Evolutionary conservation across 2,888 invertebrate species (phyloP), one percentile per base, ranked within the genome.

Genomic region (Cataglyphis livida): DNA sequence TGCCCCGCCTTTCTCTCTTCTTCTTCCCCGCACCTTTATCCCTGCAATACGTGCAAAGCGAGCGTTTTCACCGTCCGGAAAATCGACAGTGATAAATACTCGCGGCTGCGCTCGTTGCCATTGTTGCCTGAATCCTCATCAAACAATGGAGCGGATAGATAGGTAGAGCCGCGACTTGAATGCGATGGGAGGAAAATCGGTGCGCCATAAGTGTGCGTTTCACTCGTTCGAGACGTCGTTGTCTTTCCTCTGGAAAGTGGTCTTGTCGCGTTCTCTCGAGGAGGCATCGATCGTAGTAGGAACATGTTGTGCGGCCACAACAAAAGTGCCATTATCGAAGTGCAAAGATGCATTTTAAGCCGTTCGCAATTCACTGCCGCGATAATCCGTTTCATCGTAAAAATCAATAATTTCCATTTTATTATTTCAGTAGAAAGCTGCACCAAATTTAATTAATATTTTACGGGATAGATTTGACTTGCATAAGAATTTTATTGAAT

Each of bases 21-120:
- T 38, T 32, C 32, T 32, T 59, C 32, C 21, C 18, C 25, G 15
- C 59, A 59, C 38, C 68, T 68, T 25, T 25, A 57, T 32, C 32
- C 59, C 57, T 59, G 41, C 32, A 78, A 59, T 68, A 82, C 66
- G 71, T 66, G 73, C 71, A 61, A 73, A 66, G 64, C 83, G 75
- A 68, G 68, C 44, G 15, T 83, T 68, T 78, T 68, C 74, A 74
- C 62, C 51, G 41, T 41, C 62, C 54, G 76, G 76, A 84, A 84
- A 84, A 84, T 84, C 84, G 84, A 70, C 71, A 59, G 76, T 83
- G 76, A 84, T 84, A 84, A 84, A 84, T 84, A 84, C 71, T 59
- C 28, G 51, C 32, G 73, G 21, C 54, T 59, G 54, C 32, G 83
- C 51, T 44, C 76, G 41, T 66, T 73, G 75, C 84, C 57, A 84